These are phyloP conservation scores for Asarcornis scutulata DNA, from an alignment of 2,113 vertebrate species.

Conservation along the genomic window DNA sequence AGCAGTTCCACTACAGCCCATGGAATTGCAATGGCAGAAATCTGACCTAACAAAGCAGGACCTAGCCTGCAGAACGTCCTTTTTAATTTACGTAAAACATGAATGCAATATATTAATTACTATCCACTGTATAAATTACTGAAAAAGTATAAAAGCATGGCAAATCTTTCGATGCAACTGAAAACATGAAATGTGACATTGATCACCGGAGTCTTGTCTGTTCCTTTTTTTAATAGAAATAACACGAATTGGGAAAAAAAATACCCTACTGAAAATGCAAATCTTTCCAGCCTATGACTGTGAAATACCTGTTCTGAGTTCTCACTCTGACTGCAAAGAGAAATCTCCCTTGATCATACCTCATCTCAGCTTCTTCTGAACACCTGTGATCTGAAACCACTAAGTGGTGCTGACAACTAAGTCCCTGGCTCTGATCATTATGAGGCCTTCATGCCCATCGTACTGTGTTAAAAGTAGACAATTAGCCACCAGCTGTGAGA, in stretches of 20 bases:
- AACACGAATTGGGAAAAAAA: background rate
- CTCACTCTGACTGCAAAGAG: background rate
- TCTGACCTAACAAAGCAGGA: background rate
- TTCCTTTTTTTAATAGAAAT: background rate
- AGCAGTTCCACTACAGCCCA: background rate
- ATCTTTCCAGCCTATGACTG: conserved; percentile 10
- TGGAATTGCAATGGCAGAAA: background rate
- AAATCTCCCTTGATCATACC: background rate
- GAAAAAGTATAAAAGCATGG: conserved; percentile 63
- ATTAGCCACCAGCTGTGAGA: conserved; percentile 34
- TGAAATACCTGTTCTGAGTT: background rate
- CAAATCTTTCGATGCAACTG: conserved; percentile 41
- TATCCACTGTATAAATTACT: conserved; percentile 73
- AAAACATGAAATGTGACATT: conserved; percentile 59
- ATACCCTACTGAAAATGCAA: conserved; percentile 16
- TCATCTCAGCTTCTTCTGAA: background rate
- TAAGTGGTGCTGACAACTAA: background rate
- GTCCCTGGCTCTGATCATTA: background rate
- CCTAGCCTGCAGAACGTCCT: background rate
- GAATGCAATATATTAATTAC: conserved; percentile 72
- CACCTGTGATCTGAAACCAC: background rate
- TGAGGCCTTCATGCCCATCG: background rate
- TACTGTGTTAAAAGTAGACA: conserved; percentile 7
- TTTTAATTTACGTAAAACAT: conserved; percentile 38
- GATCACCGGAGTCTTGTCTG: background rate